Base-by-base conservation (phyloP, 2,113 vertebrate genomes). In the Myotis lucifugus region DNA sequence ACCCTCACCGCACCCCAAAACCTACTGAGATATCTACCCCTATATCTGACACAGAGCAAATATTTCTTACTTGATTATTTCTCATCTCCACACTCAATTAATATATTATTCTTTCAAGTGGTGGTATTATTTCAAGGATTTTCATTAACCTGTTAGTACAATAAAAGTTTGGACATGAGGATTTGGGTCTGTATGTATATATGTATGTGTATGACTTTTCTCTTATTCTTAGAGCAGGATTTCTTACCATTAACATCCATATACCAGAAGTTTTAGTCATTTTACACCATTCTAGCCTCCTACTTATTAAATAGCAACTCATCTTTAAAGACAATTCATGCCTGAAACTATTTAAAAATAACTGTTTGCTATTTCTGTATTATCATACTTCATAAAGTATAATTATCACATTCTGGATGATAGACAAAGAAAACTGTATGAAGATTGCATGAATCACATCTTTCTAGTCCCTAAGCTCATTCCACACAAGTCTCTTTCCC, bases 341-440 rank as follows among this genome's bases (percentile, higher is more conserved):
- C 11, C 3, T 27, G 78, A 85, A 96, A 42, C 19, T 70, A 46
- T 5, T 95, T 95, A 27, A 82, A 77, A 97, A 40, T 76, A 95
- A 37, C n/a, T 8, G 77, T 40, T 72, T 54, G 5, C 10, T 72
- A 46, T 23, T n/a, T 34, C 82, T 29, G 66, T 88, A 87, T 87
- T 54, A 50, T 95, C 13, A 11, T n/a, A 82, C n/a, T 74, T 82
- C 13, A 34, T 82, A 61, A 92, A 94, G 56, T 85, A 34, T 11
- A 72, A 56, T 76, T 85, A n/a, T 73, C 15, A 32, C 61, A 50
- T n/a, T 90, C 90, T 73, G 69, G 42, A 40, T 96, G 73, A 89
- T 12, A 42, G 14, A 77, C 21, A 67, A 67, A 83, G 13, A 72
- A 84, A 83, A 96, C 2, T 61, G 0, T 10, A 14, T 42, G 6